These are phyloP conservation scores for Paedocypris sp. DNA, from an alignment of 2,113 vertebrate genomes.

Conservation along the genomic window DNA sequence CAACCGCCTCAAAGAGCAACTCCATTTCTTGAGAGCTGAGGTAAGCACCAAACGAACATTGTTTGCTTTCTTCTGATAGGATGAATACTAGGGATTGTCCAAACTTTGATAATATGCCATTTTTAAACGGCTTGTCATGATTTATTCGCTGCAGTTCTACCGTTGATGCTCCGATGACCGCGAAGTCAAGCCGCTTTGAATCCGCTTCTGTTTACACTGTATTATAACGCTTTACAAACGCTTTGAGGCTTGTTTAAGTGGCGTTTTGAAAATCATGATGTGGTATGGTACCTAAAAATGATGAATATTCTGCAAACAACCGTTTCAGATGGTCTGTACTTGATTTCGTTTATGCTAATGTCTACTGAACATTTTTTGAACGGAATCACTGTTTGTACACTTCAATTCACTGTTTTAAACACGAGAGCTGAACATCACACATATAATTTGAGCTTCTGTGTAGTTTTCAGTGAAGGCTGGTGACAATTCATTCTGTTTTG, in stretches of 20 bases:
- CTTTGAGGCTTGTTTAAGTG: no score
- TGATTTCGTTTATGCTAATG: neutral
- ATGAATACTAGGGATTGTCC: neutral
- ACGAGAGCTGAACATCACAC: no score
- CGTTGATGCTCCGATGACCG: neutral
- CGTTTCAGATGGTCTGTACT: neutral
- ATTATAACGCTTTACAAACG: neutral
- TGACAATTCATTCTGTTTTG: no score
- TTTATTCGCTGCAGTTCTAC: neutral
- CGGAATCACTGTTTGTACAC: neutral
- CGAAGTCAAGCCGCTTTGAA: neutral
- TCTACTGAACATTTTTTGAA: constrained; percentile 7
- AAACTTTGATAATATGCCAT: neutral
- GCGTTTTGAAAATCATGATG: no score
- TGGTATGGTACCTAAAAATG: no score
- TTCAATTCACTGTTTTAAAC: no score
- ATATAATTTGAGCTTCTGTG: no score
- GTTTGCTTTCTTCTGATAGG: neutral
- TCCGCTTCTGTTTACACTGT: no score
- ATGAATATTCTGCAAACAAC: neutral
- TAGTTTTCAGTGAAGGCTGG: no score
- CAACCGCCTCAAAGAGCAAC: neutral
- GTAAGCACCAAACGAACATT: neutral
- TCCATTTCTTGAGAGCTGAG: neutral
- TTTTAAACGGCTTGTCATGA: neutral